These are phyloP conservation scores for Recurvirostra avosetta DNA, from an alignment of 2,113 vertebrate species.

Conservation along the genomic window DNA sequence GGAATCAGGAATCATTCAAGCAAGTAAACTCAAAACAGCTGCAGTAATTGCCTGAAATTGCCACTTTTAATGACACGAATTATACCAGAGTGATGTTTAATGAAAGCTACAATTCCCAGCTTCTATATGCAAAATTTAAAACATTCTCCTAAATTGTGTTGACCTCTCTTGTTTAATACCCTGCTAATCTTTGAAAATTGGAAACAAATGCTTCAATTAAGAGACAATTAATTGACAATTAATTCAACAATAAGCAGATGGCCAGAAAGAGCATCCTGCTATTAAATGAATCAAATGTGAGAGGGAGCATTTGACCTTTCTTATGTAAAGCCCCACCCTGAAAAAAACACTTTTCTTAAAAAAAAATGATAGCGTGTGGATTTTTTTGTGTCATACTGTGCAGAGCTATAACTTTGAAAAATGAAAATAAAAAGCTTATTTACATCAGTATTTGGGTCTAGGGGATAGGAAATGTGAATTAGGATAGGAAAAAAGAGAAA, in stretches of 20 bases:
- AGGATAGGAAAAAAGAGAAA: constrained; percentile 19
- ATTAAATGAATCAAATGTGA: constrained; percentile 58
- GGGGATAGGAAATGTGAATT: constrained; percentile 35
- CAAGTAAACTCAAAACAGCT: constrained; percentile 64
- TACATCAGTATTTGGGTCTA: constrained; percentile 52
- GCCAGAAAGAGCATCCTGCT: constrained; percentile 58
- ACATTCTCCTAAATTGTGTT: constrained; percentile 52
- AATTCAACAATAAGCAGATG: constrained; percentile 71
- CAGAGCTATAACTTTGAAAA: constrained; percentile 51
- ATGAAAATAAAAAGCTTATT: constrained; percentile 64
- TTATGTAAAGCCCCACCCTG: background rate
- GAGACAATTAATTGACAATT: constrained; percentile 70
- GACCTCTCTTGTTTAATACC: constrained; percentile 66
- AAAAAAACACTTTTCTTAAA: background rate
- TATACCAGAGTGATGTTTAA: constrained; percentile 64
- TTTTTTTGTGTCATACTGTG: background rate
- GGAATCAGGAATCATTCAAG: constrained; percentile 40
- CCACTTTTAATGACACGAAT: constrained; percentile 72
- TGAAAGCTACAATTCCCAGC: constrained; percentile 65
- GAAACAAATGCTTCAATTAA: constrained; percentile 67
- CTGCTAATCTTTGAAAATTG: constrained; percentile 61
- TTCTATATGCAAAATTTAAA: constrained; percentile 58
- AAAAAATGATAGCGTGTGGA: background rate
- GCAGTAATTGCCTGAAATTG: constrained; percentile 66
- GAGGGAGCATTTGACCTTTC: constrained; percentile 45